These are phyloP conservation scores for Girardinus metallicus DNA, from an alignment of 2,797 vertebrate genomes.

Conservation along the genomic window DNA sequence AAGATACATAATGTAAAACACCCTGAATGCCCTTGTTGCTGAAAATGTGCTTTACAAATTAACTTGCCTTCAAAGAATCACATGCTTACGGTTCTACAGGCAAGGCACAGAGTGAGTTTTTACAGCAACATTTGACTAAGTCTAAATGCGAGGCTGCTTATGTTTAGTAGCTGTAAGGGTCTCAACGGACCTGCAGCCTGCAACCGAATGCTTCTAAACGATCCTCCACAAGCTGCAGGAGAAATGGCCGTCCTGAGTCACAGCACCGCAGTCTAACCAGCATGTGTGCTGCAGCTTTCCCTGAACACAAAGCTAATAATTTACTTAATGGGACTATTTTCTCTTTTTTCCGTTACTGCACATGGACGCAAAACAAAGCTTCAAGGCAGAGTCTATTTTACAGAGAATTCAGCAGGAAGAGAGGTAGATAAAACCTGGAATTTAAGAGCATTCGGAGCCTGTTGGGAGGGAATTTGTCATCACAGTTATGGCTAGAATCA, in stretches of 20 bases:
- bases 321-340: constrained; percentile 52
- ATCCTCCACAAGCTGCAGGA: not conserved
- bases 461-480: not conserved
- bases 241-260: not conserved
- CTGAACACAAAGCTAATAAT: constrained; percentile 52
- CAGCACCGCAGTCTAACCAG: not conserved
- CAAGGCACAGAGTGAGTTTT: not conserved
- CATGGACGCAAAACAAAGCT: constrained; percentile 32
- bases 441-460: constrained; percentile 16
- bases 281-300: constrained; percentile 1
- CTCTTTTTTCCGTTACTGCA: constrained; percentile 58
- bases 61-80: not conserved
- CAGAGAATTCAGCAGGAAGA: constrained; percentile 20
- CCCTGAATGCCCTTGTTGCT: not conserved
- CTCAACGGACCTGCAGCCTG: not conserved
- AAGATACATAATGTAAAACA: not conserved
- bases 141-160: not conserved
- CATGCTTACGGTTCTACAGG: not conserved
- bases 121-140: not conserved
- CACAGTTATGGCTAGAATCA: not conserved
- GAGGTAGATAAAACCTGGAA: constrained; percentile 13
- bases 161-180: not conserved
- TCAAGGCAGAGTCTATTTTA: constrained; percentile 29
- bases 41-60: not conserved
- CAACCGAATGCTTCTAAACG: not conserved